These are phyloP conservation scores for Spialia ferax DNA, from an alignment of 2,888 invertebrate species.

Conservation along the genomic window DNA sequence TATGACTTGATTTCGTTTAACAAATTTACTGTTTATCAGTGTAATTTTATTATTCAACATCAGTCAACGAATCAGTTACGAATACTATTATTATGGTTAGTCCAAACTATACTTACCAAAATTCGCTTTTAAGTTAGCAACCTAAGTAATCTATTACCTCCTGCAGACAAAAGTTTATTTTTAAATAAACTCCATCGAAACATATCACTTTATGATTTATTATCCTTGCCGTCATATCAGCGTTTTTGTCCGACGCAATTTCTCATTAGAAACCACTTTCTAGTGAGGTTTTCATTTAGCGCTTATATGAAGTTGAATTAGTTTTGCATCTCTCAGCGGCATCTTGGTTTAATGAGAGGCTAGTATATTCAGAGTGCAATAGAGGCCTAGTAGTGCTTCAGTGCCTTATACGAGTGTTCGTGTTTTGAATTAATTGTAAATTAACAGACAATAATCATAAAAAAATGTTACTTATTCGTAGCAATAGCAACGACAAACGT, in stretches of 20 bases:
- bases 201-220: constrained; percentile 36
- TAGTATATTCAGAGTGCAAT: constrained; percentile 28
- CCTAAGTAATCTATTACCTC: not conserved
- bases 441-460: no score
- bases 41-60: no score
- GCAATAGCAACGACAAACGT: not conserved
- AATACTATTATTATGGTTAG: no score
- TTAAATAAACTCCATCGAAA: constrained; percentile 19
- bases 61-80: no score
- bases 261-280: constrained; percentile 37
- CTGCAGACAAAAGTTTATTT: not conserved
- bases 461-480: no score
- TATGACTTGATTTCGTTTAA: no score
- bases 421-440: constrained; percentile 5
- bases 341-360: constrained; percentile 33
- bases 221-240: constrained; percentile 28
- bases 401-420: constrained; percentile 21
- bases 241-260: constrained; percentile 32
- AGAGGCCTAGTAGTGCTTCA: constrained; percentile 33
- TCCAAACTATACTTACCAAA: no score
- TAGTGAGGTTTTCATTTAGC: constrained; percentile 29
- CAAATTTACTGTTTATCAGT: no score
- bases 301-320: constrained; percentile 35
- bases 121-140: not conserved
- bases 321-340: constrained; percentile 28